Percentiles rank a stretch among this genome's conserved stretches.
Conservation (phyloP, 1,140 invertebrate species). For the Cherax quadricarinatus region DNA sequence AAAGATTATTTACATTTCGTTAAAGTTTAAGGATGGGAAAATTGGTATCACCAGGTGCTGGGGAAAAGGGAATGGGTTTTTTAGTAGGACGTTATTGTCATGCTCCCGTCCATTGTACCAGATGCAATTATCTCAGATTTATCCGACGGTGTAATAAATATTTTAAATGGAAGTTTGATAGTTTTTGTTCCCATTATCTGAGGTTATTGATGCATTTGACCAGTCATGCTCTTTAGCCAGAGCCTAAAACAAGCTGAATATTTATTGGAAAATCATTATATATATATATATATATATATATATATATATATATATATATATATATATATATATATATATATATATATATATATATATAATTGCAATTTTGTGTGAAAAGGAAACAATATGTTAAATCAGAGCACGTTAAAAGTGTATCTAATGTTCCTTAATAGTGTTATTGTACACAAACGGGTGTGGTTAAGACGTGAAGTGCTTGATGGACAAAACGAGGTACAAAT, state of each 20-base stretch:
- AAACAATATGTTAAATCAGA: no score
- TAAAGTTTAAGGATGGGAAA: slow-evolving; percentile 7
- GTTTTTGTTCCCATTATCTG: background rate
- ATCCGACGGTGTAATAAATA: background rate
- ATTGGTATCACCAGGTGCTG: background rate
- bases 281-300: no score
- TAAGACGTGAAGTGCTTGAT: no score
- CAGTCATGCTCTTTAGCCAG: no score
- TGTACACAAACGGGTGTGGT: no score
- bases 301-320: background rate
- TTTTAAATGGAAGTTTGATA: background rate
- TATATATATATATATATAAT: no score
- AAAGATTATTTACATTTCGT: slow-evolving; percentile 14
- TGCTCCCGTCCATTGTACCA: background rate
- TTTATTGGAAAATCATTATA: background rate
- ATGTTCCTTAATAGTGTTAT: no score
- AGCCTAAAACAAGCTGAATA: no score
- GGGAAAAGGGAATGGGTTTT: background rate
- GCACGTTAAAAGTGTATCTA: no score
- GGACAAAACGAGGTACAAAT: background rate
- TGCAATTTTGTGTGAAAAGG: no score
- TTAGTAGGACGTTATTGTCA: background rate
- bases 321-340: background rate
- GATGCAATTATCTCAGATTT: background rate
- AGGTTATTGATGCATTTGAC: no score